Percentiles rank a stretch among this genome's conserved stretches.
phyloP scores from a whole-genome alignment of 1,140 invertebrate genomes.

The Drosophila melanica region DNA sequence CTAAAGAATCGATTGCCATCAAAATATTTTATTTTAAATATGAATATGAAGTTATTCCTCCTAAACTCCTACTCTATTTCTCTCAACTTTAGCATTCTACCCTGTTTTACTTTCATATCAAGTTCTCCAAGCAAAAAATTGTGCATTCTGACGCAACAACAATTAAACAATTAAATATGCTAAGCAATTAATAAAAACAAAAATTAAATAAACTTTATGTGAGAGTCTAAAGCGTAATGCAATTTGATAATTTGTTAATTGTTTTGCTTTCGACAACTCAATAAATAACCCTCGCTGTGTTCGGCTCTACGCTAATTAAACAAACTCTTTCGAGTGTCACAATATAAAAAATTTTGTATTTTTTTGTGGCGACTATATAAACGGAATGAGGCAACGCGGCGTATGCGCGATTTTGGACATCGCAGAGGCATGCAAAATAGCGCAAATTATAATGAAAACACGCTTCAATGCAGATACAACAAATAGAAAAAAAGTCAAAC shows the following conservation, averaged over 20 bases:
- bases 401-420: slow-evolving; percentile 33
- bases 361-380: slow-evolving; percentile 4
- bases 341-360: slow-evolving; percentile 39
- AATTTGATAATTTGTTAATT: too few relatives aligned
- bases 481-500: slow-evolving; percentile 16
- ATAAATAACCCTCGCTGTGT: slow-evolving; percentile 12
- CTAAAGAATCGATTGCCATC: too few relatives aligned
- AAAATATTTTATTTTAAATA: too few relatives aligned
- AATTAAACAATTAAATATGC: slow-evolving; percentile 4
- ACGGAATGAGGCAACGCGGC: slow-evolving; percentile 10
- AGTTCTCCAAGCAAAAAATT: too few relatives aligned
- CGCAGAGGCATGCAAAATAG: slow-evolving; percentile 66
- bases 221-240: too few relatives aligned
- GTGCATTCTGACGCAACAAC: not conserved
- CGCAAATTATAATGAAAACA: slow-evolving; percentile 73
- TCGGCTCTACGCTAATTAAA: slow-evolving; percentile 52
- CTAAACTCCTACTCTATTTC: too few relatives aligned
- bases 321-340: slow-evolving; percentile 62
- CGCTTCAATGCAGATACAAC: slow-evolving; percentile 66
- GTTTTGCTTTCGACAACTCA: not conserved
- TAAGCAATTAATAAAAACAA: not conserved
- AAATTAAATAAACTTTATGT: not conserved
- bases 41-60: too few relatives aligned
- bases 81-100: too few relatives aligned
- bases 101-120: too few relatives aligned